These are phyloP conservation scores for Platichthys flesus DNA, from an alignment of 2,113 vertebrate genomes.

Conservation along the genomic window DNA sequence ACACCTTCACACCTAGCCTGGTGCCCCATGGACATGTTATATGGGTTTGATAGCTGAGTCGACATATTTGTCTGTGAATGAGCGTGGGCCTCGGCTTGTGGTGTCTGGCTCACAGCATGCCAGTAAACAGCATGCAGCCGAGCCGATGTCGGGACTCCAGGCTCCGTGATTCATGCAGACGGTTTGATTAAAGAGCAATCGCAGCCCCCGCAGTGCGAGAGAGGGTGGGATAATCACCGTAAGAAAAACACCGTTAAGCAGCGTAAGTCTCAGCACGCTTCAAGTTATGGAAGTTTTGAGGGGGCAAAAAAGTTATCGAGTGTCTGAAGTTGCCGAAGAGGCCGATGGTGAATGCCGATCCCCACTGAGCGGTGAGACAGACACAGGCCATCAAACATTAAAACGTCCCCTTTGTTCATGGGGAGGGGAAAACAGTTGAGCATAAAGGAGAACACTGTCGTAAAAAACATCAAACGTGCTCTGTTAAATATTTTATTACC, in stretches of 20 bases:
- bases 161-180: conserved; percentile 65
- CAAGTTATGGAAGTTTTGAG: conserved; percentile 53
- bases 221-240: conserved; percentile 66
- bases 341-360: conserved; percentile 8
- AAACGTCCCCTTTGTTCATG: conserved; percentile 9
- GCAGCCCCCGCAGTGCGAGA: conserved; percentile 59
- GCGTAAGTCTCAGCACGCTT: conserved; percentile 53
- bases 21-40: conserved; percentile 20
- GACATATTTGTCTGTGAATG: conserved; percentile 36
- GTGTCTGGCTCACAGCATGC: conserved; percentile 64
- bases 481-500: not conserved
- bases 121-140: conserved; percentile 65
- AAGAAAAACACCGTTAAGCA: conserved; percentile 54
- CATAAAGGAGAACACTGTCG: not conserved
- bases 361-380: conserved; percentile 14
- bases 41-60: conserved; percentile 24
- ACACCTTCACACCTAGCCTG: conserved; percentile 21
- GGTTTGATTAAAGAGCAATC: conserved; percentile 76
- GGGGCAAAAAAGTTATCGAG: conserved; percentile 49
- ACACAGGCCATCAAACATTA: not conserved
- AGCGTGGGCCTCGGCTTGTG: conserved; percentile 50
- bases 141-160: conserved; percentile 57
- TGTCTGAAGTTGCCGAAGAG: conserved; percentile 31
- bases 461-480: conserved; percentile 1
- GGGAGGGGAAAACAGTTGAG: not conserved